Base-by-base conservation (phyloP, 2,113 vertebrate genomes). In the Myotis davidii region DNA sequence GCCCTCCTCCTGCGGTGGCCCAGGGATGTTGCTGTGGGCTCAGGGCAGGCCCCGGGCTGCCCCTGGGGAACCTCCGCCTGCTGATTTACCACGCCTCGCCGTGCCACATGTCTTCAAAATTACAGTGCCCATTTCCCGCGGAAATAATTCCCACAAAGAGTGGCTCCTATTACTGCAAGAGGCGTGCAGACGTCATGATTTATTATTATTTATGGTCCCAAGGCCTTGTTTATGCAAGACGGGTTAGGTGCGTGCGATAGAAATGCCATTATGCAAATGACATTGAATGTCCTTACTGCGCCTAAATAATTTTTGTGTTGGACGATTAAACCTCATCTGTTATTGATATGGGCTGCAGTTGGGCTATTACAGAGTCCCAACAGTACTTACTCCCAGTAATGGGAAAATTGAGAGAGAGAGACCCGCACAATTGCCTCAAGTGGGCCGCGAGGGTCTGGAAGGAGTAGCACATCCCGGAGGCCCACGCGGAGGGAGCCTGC, bases 181-280 rank as follows among this genome's bases (percentile, higher is more conserved):
- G 98, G 94, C 98, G 96, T 87, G 59, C 70, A 97, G 98, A 98
- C 97, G 98, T 98, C 98, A 98, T 99, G 98, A 99, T 99, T 99
- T 99, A 99, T 99, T 99, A 98, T 98, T 99, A 99, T 99, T 99
- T 99, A 99, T 99, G 98, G 98, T 98, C 98, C 98, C 98, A 97
- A 98, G 98, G 98, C 98, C 99, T 99, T 98, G 98, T 99, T 99
- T 99, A 99, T 98, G 98, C 98, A 98, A 98, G 98, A 99, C 97
- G 98, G 98, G 98, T 98, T 99, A 98, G 98, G 98, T 99, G 98
- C 98, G 95, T 98, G 94, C 97, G 98, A 98, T 99, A 98, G 98
- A 99, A 99, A 99, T 99, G 99, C 98, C 99, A 99, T 99, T 99
- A 99, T 99, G 99, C 99, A 99, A 99, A 99, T 99, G 98, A 98